Conservation (phyloP, 2,797 vertebrate species). For the Antennarius maculatus region DNA sequence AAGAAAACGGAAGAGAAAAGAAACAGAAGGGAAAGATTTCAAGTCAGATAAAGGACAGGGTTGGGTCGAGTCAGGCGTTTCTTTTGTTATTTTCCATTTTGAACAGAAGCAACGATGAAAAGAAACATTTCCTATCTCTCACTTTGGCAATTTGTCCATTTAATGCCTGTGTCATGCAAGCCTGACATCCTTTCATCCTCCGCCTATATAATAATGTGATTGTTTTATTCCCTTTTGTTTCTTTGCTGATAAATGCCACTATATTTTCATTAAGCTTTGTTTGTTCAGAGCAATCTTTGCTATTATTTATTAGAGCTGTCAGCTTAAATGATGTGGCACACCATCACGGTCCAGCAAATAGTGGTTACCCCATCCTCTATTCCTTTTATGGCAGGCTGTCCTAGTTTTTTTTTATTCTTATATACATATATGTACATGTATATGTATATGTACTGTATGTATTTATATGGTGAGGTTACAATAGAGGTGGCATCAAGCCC, state of each 20-base stretch:
- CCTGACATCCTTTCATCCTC: conserved; percentile 55
- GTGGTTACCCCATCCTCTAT: conserved; percentile 26
- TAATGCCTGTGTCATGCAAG: conserved; percentile 57
- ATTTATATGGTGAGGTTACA: conserved; percentile 66
- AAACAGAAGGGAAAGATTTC: conserved; percentile 16
- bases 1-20: conserved; percentile 24
- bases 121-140: conserved; percentile 67
- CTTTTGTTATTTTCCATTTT: conserved; percentile 64
- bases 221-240: conserved; percentile 53
- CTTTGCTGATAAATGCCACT: conserved; percentile 75
- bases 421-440: no score
- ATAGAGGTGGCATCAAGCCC: conserved; percentile 73
- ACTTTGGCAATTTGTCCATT: conserved; percentile 74
- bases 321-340: conserved; percentile 76
- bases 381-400: conserved; percentile 75
- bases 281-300: conserved; percentile 79
- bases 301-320: conserved; percentile 81
- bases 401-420: conserved; percentile 70
- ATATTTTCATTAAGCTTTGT: conserved; percentile 81
- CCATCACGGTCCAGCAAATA: conserved; percentile 65
- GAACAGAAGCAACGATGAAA: conserved; percentile 65
- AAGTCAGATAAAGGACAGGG: conserved; percentile 43
- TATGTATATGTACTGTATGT: no score
- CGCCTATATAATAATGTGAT: conserved; percentile 57
- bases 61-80: conserved; percentile 46